Evolutionary conservation across 2,797 vertebrate genomes (phyloP), one percentile per base, ranked within the genome.

Genomic region (Lagodon rhomboides): DNA sequence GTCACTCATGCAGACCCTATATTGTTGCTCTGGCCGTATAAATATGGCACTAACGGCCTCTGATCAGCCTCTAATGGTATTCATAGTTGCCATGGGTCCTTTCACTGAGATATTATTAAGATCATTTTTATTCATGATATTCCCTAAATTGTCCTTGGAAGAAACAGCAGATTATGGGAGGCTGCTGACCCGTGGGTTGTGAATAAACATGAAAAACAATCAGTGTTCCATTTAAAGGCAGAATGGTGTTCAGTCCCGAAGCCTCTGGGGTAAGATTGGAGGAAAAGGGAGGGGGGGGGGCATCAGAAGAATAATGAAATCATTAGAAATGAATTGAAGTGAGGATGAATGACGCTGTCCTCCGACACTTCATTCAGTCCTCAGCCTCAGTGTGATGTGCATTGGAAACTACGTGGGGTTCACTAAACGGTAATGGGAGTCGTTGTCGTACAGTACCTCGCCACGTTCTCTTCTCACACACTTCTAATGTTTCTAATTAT

Each of bases 111-210:
- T 90, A 95, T 94, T 95, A 96, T 94, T 93, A 93, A 91, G 90
- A 95, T 93, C 75, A 95, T 95, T 96, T 96, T 94, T 95, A 95
- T 95, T 95, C 94, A 96, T 95, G 92, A 95, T 93, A 93, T 94
- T 90, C 76, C 82, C 88, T 77, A 96, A 95, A 96, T 95, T 95
- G 94, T 95, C 95, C 94, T 95, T 96, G 94, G 91, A 92, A 92
- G 91, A 91, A 93, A 92, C 90, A 89, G 86, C 77, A 90, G 94
- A 95, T 95, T 94, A 93, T 77, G 75, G 89, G 73, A 85, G 86
- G 79, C 87, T 85, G 82, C 82, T 95, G 93, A 95, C 93, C 94
- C 87, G 61, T 93, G 84, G 91, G 92, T 94, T 94, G 92, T 95
- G 94, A 95, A 95, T 95, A 96, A 95, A 95, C 94, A 95, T 95